Evolutionary conservation across 2,888 invertebrate species (phyloP).

Genomic region (Pemphredon lugubris): DNA sequence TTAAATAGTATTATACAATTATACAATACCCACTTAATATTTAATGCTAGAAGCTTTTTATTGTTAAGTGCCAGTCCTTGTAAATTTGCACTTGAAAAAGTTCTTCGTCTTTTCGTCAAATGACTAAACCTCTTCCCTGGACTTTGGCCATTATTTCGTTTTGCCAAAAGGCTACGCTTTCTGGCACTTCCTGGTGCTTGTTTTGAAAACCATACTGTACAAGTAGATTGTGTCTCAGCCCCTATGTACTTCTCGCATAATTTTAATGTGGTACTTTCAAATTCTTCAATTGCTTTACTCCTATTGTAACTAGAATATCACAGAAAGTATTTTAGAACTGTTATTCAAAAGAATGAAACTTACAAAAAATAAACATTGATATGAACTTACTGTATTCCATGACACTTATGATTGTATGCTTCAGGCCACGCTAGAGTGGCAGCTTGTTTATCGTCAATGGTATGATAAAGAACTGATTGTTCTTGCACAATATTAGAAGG

Average conservation of each 20-base stretch:
- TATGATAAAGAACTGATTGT: slow-evolving; percentile 73
- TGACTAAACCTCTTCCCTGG: slow-evolving; percentile 90
- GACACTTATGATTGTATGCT: slow-evolving; percentile 84
- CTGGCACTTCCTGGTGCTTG: slow-evolving; percentile 85
- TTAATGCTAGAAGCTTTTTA: slow-evolving; percentile 84
- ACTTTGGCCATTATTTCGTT: slow-evolving; percentile 84
- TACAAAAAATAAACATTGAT: too few relatives aligned
- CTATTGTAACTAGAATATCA: slow-evolving; percentile 86
- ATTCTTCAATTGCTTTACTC: slow-evolving; percentile 86
- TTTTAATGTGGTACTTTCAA: slow-evolving; percentile 86
- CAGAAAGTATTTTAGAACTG: not conserved
- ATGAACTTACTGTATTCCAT: slow-evolving; percentile 88
- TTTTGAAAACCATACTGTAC: slow-evolving; percentile 84
- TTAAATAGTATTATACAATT: not conserved
- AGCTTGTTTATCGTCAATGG: slow-evolving; percentile 77
- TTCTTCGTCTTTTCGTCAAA: slow-evolving; percentile 88
- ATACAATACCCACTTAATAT: slow-evolving; percentile 83
- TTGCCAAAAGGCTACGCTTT: slow-evolving; percentile 84
- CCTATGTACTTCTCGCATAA: slow-evolving; percentile 88
- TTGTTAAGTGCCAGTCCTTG: slow-evolving; percentile 78
- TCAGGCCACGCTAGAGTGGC: slow-evolving; percentile 84
- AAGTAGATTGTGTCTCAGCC: slow-evolving; percentile 87
- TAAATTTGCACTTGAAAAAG: slow-evolving; percentile 88
- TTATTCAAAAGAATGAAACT: not conserved
- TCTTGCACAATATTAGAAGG: not conserved